phyloP scores from a whole-genome alignment of 2,797 vertebrate genomes.

The Lutjanus argentimaculatus region DNA sequence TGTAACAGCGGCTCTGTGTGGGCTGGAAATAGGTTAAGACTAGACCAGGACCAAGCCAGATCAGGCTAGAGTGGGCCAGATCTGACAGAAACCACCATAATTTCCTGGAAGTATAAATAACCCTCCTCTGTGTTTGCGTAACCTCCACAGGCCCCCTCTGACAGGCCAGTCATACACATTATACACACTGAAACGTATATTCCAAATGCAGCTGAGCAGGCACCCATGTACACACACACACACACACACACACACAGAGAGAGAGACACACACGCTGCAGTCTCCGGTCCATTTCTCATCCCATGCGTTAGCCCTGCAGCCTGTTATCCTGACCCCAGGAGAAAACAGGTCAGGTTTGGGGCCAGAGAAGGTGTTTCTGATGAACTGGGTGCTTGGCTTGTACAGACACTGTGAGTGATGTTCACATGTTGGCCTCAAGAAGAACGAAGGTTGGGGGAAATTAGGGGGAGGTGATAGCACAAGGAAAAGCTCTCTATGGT shows the following conservation, averaged over 20 bases:
- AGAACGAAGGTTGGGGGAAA: slow-evolving; percentile 65
- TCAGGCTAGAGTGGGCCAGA: slow-evolving; percentile 73
- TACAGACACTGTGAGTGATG: slow-evolving; percentile 85
- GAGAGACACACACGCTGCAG: slow-evolving; percentile 51
- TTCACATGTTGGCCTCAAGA: slow-evolving; percentile 69
- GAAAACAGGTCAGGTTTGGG: slow-evolving; percentile 74
- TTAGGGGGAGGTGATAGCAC: slow-evolving; percentile 53
- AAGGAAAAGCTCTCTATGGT: slow-evolving; percentile 46
- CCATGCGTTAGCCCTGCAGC: slow-evolving; percentile 72
- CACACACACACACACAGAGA: slow-evolving; percentile 52
- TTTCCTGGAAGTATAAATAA: slow-evolving; percentile 95
- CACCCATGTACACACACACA: slow-evolving; percentile 27
- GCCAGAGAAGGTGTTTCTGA: slow-evolving; percentile 82
- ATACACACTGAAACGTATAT: slow-evolving; percentile 81
- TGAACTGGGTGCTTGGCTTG: slow-evolving; percentile 80
- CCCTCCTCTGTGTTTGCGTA: slow-evolving; percentile 93
- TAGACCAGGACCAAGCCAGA: slow-evolving; percentile 70
- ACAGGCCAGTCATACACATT: slow-evolving; percentile 86
- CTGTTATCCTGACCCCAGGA: slow-evolving; percentile 83
- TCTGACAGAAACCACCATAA: slow-evolving; percentile 91
- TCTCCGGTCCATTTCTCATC: slow-evolving; percentile 82
- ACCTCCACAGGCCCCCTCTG: slow-evolving; percentile 88
- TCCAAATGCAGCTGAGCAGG: slow-evolving; percentile 74
- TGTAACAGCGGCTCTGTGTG: slow-evolving; percentile 64
- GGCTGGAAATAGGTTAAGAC: slow-evolving; percentile 79